Percentiles rank a stretch among this genome's conserved stretches.
Conservation (phyloP, 2,888 invertebrate species). For the Lasioglossum morio region DNA sequence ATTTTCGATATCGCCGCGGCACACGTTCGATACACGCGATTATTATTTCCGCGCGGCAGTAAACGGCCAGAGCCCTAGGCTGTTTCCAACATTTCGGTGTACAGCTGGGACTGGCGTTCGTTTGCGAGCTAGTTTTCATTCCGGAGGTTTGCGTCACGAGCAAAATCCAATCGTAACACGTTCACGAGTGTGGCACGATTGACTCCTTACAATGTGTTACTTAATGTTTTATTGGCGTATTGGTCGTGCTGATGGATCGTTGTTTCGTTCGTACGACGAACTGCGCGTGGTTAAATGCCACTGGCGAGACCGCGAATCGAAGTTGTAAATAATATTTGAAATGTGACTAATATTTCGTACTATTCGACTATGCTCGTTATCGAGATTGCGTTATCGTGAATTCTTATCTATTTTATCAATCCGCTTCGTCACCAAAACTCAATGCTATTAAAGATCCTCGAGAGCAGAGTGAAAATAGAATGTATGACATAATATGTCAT, state of each 20-base stretch:
- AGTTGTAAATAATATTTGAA: conserved; percentile 32
- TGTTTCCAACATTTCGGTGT: background rate
- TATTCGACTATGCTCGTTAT: background rate
- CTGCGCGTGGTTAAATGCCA: background rate
- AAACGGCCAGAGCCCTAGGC: background rate
- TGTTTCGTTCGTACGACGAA: conserved; percentile 5
- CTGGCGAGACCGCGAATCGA: background rate
- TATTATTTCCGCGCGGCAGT: background rate
- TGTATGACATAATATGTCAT: background rate
- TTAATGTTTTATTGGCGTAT: conserved; percentile 8
- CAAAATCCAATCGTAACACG: conserved; percentile 57
- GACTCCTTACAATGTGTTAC: conserved; percentile 16
- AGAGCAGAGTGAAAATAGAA: background rate
- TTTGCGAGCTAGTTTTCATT: conserved; percentile 9
- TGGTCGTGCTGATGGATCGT: conserved; percentile 7
- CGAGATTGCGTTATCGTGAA: background rate
- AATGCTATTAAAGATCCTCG: background rate
- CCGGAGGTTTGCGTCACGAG: conserved; percentile 3
- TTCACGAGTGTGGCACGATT: conserved; percentile 48
- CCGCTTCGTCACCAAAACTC: background rate
- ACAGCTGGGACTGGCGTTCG: background rate
- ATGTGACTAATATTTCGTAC: background rate
- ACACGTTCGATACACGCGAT: background rate
- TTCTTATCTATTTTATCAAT: background rate
- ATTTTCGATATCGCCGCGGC: conserved; percentile 25